phyloP scores from a whole-genome alignment of 2,888 invertebrate genomes.

The Polyploca ridens region DNA sequence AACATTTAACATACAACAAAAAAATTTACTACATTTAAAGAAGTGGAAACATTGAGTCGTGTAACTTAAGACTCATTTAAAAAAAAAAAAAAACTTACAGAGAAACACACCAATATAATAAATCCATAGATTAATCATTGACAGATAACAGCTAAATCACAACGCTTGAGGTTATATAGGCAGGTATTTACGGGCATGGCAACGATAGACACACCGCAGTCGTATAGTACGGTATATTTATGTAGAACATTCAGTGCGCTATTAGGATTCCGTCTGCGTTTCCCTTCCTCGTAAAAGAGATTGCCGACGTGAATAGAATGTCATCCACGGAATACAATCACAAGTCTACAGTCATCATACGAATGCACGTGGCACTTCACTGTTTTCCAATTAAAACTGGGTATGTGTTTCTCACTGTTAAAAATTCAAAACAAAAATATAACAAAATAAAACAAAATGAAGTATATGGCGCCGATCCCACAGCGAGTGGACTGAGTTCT shows the following conservation, averaged over 20 bases:
- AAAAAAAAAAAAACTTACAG: too few species aligned
- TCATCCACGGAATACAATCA: conserved; percentile 37
- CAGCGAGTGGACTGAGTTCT: too few species aligned
- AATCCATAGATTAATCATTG: background rate
- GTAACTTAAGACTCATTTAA: too few species aligned
- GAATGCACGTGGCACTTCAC: conserved; percentile 31
- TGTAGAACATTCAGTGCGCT: conserved; percentile 42
- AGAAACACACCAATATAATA: background rate
- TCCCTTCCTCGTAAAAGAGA: conserved; percentile 60
- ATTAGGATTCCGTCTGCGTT: conserved; percentile 55
- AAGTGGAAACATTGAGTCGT: too few species aligned
- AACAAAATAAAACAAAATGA: too few species aligned
- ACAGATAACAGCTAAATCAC: background rate
- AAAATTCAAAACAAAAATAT: background rate
- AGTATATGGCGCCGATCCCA: too few species aligned
- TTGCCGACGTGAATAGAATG: conserved; percentile 68
- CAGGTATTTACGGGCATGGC: conserved; percentile 12
- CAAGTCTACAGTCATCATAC: conserved; percentile 49
- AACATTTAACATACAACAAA: too few species aligned
- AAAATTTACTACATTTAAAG: too few species aligned
- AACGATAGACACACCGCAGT: conserved; percentile 13
- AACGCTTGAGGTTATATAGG: too few species aligned
- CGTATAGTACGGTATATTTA: conserved; percentile 31
- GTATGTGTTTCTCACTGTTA: background rate
- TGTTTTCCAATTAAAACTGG: conserved; percentile 16